phyloP scores from a whole-genome alignment of 2,797 vertebrate genomes.

The Australoheros facetus region DNA sequence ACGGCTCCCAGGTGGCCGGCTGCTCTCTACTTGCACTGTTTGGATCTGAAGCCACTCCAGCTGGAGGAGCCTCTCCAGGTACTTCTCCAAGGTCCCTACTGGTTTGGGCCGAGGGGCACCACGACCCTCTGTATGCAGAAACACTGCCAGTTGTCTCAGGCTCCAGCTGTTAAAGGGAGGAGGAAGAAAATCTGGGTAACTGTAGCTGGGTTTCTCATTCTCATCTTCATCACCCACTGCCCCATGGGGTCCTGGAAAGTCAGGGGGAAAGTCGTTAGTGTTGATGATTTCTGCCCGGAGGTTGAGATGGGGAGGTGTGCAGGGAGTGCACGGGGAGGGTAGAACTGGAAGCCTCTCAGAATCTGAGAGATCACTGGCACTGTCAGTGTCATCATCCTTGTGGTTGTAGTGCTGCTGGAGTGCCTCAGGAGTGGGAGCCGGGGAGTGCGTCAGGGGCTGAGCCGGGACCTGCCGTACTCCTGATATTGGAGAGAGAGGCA shows the following conservation, averaged over 20 bases:
- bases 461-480: conserved; percentile 71
- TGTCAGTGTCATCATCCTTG: conserved; percentile 89
- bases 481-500: conserved; percentile 80
- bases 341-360: conserved; percentile 91
- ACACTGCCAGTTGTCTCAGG: conserved; percentile 86
- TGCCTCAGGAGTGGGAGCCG: conserved; percentile 70
- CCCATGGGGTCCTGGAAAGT: conserved; percentile 72
- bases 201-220: conserved; percentile 70
- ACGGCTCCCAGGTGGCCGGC: conserved; percentile 64
- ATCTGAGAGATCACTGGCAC: conserved; percentile 95
- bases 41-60: conserved; percentile 95
- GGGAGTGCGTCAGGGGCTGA: conserved; percentile 64
- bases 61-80: conserved; percentile 88
- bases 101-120: conserved; percentile 79
- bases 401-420: conserved; percentile 78
- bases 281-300: conserved; percentile 92
- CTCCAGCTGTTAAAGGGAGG: conserved; percentile 94
- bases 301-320: conserved; percentile 91
- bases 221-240: conserved; percentile 60
- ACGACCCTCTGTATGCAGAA: conserved; percentile 85
- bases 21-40: conserved; percentile 87
- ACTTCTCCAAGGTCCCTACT: conserved; percentile 86
- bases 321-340: conserved; percentile 89
- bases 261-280: conserved; percentile 79
- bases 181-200: conserved; percentile 91